Percentiles rank a stretch among this genome's conserved stretches.
These are phyloP conservation scores for Adelges cooleyi DNA, from an alignment of 1,140 invertebrate genomes.

Conservation along the genomic window DNA sequence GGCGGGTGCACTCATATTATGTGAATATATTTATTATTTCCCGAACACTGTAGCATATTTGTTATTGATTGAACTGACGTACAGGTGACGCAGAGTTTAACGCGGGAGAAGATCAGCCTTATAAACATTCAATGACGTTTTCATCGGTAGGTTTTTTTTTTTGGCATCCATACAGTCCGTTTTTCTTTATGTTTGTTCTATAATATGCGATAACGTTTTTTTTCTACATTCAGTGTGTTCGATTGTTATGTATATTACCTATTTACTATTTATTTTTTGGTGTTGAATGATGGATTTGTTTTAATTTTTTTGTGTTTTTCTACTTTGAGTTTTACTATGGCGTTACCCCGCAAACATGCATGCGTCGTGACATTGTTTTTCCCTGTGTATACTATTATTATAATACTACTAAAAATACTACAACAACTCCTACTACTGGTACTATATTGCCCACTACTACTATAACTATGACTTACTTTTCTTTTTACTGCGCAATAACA, in stretches of 20 bases:
- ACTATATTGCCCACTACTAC: too few relatives aligned
- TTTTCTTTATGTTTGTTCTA: conserved; percentile 15
- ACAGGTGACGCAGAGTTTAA: conserved; percentile 12
- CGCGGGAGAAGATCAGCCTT: conserved; percentile 28
- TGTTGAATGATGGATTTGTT: conserved; percentile 11
- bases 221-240: not conserved
- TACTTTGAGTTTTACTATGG: conserved; percentile 9
- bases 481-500: not conserved
- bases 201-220: not conserved
- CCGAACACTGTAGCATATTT: not conserved
- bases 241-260: not conserved
- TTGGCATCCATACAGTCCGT: conserved; percentile 5
- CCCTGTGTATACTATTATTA: too few relatives aligned
- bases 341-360: conserved; percentile 23
- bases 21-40: conserved; percentile 4
- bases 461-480: too few relatives aligned
- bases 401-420: too few relatives aligned
- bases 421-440: too few relatives aligned
- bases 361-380: conserved; percentile 2
- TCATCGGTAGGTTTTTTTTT: conserved; percentile 26
- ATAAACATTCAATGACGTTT: conserved; percentile 26
- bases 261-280: not conserved
- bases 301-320: conserved; percentile 17
- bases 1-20: not conserved
- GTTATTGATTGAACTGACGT: conserved; percentile 26